Evolutionary conservation across 23 tunicate genomes (phyloP).

Genomic region (Halocynthia roretzi): DNA sequence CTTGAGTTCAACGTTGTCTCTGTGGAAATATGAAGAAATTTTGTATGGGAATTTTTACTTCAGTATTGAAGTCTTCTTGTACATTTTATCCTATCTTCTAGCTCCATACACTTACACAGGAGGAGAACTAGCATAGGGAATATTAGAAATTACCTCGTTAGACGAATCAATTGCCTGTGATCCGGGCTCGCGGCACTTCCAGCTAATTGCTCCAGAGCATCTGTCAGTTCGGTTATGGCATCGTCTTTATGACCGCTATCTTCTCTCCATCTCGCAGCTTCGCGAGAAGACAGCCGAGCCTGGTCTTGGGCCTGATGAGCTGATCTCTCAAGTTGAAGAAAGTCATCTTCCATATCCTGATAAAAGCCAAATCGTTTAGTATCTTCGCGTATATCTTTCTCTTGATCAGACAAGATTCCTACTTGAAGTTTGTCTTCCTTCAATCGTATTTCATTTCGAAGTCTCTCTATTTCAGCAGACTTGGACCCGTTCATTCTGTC

Average conservation of each 20-base stretch:
- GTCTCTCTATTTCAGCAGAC: conserved; percentile 45
- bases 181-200: background rate
- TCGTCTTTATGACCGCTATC: conserved; percentile 12
- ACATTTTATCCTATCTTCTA: too few species aligned
- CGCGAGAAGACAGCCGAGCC: background rate
- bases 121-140: too few species aligned
- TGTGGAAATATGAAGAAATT: background rate
- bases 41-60: too few species aligned
- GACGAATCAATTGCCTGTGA: conserved; percentile 9
- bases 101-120: too few species aligned
- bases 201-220: conserved; percentile 4
- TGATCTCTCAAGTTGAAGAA: conserved; percentile 14
- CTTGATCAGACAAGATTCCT: background rate
- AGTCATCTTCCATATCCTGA: conserved; percentile 20
- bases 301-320: conserved; percentile 21
- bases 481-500: conserved; percentile 25
- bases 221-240: conserved; percentile 7
- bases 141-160: conserved; percentile 1
- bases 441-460: conserved; percentile 24
- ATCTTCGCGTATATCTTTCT: background rate
- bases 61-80: too few species aligned
- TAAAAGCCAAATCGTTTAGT: background rate
- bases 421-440: conserved; percentile 22
- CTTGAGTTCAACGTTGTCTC: conserved; percentile 18
- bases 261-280: conserved; percentile 27